phyloP scores from a whole-genome alignment of 2,113 vertebrate species.

The Charina bottae region DNA sequence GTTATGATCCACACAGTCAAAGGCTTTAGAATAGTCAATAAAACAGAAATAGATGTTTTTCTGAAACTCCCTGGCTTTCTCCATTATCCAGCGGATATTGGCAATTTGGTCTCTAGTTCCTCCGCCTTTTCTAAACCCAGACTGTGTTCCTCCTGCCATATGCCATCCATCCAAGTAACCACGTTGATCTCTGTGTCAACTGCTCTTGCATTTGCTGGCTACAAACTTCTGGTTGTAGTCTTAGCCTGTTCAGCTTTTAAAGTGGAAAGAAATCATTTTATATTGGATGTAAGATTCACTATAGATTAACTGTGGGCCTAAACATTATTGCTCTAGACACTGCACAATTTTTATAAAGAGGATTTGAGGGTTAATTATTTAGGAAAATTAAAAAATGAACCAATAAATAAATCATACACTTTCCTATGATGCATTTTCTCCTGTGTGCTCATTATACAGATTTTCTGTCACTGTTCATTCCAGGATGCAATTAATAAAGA shows the following conservation, averaged over 20 bases:
- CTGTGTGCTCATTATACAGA: constrained; percentile 12
- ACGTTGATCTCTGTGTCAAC: not conserved
- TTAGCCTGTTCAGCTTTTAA: not conserved
- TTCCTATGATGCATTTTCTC: constrained; percentile 6
- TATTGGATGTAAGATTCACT: constrained; percentile 26
- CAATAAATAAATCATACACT: constrained; percentile 28
- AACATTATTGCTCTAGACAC: constrained; percentile 21
- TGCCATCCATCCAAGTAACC: not conserved
- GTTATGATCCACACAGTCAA: too few relatives aligned
- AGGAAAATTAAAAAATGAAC: constrained; percentile 33
- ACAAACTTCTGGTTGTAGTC: constrained; percentile 31
- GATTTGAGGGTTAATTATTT: constrained; percentile 38
- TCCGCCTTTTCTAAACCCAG: too few relatives aligned
- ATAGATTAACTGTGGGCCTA: not conserved
- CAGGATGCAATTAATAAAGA: not conserved
- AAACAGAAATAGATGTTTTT: too few relatives aligned
- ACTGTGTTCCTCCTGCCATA: not conserved
- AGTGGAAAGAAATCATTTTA: constrained; percentile 28
- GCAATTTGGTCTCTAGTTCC: too few relatives aligned
- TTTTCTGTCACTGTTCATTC: constrained; percentile 22
- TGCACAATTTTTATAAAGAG: constrained; percentile 29
- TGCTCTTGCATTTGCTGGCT: not conserved
- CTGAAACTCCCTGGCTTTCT: too few relatives aligned
- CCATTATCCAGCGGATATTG: too few relatives aligned
- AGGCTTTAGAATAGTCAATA: too few relatives aligned